Evolutionary conservation across 2,888 invertebrate genomes (phyloP), one percentile per base, ranked within the genome.

Genomic region (Zeuzera pyrina): DNA sequence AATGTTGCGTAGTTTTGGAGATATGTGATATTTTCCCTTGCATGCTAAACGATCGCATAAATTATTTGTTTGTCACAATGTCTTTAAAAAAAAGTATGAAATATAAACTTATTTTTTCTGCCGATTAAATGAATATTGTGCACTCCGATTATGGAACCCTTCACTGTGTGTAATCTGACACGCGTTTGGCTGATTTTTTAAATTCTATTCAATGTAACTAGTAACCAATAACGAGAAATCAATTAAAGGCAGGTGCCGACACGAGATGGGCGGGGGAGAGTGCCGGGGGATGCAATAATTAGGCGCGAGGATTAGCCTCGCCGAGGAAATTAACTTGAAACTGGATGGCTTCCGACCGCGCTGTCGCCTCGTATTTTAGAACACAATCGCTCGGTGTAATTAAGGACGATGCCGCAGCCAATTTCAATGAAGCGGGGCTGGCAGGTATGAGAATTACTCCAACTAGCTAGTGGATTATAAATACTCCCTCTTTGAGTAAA

Each of bases 251-350:
- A 11, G 19, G n/a, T 36, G 39, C 26, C 38, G 35, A 16, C 38
- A 14, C 11, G 14, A 40, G 34, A 33, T 8, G 12, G 26, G 34
- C 30, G 16, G 39, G 33, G 39, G 33, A 23, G 31, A 30, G 30
- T 15, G 30, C 12, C 33, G 37, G 45, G 50, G 60, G 57, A 46
- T 45, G 67, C 60, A 64, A 65, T 76, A 77, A 77, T 76, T 72
- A 77, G 72, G 57, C 60, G 54, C 55, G 54, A 47, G 72, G 74
- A 76, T 77, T 74, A 74, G 66, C 60, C 57, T 57, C 61, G 50
- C 50, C 61, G 60, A 57, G 61, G 43, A 68, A 71, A 78, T 78
- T 73, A 74, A 71, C 69, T 72, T 63, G 66, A 69, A 68, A 63
- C 62, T 58, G 47, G 56, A 63, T 58, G 54, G 56, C 54, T 53